These are phyloP conservation scores for Heliangelus exortis DNA, from an alignment of 2,797 vertebrate genomes.

Conservation along the genomic window DNA sequence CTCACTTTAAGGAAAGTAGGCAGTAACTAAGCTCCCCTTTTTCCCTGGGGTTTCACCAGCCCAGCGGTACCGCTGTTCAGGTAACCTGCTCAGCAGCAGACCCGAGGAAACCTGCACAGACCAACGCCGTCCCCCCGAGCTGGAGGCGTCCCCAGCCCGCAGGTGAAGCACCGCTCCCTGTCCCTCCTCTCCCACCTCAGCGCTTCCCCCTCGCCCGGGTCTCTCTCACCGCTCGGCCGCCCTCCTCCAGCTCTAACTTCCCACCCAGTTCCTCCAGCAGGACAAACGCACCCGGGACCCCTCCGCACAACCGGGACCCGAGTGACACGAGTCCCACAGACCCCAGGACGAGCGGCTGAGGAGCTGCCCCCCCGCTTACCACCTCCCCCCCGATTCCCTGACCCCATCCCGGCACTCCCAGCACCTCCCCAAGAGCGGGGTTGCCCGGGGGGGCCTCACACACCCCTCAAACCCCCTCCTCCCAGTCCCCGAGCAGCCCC, in stretches of 20 bases:
- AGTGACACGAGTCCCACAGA: background rate
- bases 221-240: background rate
- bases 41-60: background rate
- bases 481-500: too few species aligned
- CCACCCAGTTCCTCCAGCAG: background rate
- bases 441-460: background rate
- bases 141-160: background rate
- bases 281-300: background rate
- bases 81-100: accelerated
- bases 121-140: background rate
- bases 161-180: background rate
- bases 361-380: too few species aligned
- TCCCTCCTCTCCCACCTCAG: background rate
- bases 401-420: background rate
- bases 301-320: accelerated
- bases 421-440: background rate
- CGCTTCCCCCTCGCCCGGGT: background rate
- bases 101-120: accelerated
- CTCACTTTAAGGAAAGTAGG: background rate
- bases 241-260: background rate
- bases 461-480: too few species aligned
- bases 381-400: too few species aligned
- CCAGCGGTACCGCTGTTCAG: background rate
- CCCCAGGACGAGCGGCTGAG: background rate
- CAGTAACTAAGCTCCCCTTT: background rate